phyloP scores from a whole-genome alignment of 92 coral and sea anemone species.

The Anthopleura xanthogrammica region DNA sequence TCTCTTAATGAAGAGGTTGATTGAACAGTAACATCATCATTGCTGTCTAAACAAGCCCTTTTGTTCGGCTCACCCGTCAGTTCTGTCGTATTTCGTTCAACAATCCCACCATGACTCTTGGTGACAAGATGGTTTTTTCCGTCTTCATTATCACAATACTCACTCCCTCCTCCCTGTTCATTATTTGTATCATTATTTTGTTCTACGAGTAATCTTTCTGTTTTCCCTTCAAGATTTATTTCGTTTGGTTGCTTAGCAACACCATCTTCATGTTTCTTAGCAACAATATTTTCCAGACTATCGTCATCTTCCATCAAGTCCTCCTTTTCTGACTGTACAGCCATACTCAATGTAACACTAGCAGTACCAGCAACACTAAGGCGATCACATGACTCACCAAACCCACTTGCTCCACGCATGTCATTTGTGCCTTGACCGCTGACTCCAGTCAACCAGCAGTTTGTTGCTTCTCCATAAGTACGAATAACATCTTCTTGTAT shows the following conservation, averaged over 20 bases:
- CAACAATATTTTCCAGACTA: not conserved
- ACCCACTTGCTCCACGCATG: conserved; percentile 66
- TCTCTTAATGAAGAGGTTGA: not conserved
- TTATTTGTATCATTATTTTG: not conserved
- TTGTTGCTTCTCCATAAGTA: not conserved
- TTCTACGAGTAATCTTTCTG: not conserved
- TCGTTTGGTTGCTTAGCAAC: not conserved
- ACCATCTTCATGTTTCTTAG: not conserved
- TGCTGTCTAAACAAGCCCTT: not conserved
- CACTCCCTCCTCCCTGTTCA: not conserved
- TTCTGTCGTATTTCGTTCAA: not conserved
- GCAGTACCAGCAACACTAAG: conserved; percentile 53
- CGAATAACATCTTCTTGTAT: conserved; percentile 16
- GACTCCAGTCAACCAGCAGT: not conserved
- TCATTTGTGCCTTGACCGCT: not conserved
- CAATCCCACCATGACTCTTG: not conserved
- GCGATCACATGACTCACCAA: conserved; percentile 30
- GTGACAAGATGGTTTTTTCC: not conserved
- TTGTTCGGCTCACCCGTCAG: not conserved
- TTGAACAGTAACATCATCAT: not conserved
- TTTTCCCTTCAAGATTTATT: not conserved
- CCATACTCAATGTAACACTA: conserved; percentile 73
- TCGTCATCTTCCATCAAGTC: conserved; percentile 12
- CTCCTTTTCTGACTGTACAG: conserved; percentile 57
- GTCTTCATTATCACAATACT: not conserved